These are phyloP conservation scores for Paedocypris sp. DNA, from an alignment of 2,113 vertebrate species.

Conservation along the genomic window DNA sequence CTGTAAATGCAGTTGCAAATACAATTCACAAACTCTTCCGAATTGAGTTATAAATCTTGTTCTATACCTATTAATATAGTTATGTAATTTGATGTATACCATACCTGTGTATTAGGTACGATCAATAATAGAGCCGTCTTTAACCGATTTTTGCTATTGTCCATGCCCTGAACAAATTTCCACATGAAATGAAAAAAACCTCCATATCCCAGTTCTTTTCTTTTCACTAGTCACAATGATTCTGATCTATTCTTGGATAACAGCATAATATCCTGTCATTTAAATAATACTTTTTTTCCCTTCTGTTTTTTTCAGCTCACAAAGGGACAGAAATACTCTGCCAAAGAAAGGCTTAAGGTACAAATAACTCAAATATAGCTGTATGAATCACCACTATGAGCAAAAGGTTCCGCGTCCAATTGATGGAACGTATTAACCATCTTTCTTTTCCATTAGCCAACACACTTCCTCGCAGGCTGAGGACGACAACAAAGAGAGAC, in stretches of 20 bases:
- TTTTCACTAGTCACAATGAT: background rate
- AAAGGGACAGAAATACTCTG: slow-evolving; percentile 82
- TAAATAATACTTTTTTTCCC: background rate
- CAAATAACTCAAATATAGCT: slow-evolving; percentile 16
- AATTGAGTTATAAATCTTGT: no score
- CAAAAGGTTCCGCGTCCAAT: background rate
- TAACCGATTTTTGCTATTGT: no score
- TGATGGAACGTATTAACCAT: background rate
- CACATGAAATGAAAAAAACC: no score
- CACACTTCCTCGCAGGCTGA: slow-evolving; percentile 66
- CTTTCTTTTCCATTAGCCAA: background rate
- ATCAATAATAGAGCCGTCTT: no score
- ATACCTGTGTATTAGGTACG: no score
- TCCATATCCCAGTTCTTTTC: no score
- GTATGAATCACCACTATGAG: background rate
- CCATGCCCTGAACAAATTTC: no score
- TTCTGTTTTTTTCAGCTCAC: slow-evolving; percentile 56
- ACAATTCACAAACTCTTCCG: no score
- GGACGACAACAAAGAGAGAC: slow-evolving; percentile 78
- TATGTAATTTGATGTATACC: no score
- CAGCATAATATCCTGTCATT: background rate
- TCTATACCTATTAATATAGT: no score
- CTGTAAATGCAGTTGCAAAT: no score
- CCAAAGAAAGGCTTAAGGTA: slow-evolving; percentile 95
- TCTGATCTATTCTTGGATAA: background rate